Conservation (phyloP, 2,797 vertebrate species). For the Alauda arvensis region DNA sequence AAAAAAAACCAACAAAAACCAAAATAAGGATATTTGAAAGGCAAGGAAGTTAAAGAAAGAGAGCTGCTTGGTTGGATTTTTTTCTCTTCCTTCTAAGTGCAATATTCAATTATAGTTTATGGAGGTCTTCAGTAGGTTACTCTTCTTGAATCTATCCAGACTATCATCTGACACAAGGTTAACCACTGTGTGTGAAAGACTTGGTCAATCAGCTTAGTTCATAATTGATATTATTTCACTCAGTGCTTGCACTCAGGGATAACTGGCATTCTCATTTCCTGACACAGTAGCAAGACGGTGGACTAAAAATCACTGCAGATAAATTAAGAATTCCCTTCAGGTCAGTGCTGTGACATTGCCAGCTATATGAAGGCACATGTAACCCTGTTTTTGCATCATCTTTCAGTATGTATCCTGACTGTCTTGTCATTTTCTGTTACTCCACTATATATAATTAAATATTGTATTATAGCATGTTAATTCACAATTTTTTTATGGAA, state of each 20-base stretch:
- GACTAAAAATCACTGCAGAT: not conserved
- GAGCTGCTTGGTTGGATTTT: too few species aligned
- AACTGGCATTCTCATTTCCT: not conserved
- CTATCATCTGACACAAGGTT: not conserved
- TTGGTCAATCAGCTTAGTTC: not conserved
- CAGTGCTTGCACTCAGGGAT: not conserved
- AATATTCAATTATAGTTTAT: not conserved
- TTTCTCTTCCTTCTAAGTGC: not conserved
- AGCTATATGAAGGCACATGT: not conserved
- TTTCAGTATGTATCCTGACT: not conserved
- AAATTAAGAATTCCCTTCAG: not conserved
- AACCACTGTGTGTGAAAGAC: not conserved
- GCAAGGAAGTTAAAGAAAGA: not conserved
- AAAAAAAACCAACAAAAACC: too few species aligned
- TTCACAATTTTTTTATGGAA: not conserved
- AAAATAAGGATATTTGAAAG: not conserved
- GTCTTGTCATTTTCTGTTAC: not conserved
- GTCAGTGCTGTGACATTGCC: not conserved
- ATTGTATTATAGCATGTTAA: not conserved
- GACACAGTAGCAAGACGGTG: not conserved
- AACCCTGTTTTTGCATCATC: not conserved
- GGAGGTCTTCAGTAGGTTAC: not conserved
- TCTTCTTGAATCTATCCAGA: not conserved
- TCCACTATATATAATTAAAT: not conserved
- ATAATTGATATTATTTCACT: not conserved